Evolutionary conservation across 2,797 vertebrate species (phyloP).

Genomic region (Sciurus carolinensis): DNA sequence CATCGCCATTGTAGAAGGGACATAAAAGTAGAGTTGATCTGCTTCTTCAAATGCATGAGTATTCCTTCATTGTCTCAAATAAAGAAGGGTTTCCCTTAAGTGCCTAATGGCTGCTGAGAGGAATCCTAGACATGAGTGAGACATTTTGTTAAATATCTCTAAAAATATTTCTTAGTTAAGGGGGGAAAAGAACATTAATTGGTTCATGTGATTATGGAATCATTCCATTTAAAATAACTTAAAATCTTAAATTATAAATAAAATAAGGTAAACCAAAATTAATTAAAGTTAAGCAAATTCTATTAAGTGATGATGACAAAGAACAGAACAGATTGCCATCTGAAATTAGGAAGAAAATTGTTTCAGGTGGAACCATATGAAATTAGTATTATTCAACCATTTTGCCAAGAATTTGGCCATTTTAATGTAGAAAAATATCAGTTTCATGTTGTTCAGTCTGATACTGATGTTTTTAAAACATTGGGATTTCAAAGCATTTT

Average conservation of each 20-base stretch:
- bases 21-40: neutral
- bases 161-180: neutral
- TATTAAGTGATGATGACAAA: constrained; percentile 8
- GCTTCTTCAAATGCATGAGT: neutral
- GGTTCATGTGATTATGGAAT: neutral
- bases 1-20: neutral
- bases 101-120: neutral
- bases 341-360: constrained; percentile 43
- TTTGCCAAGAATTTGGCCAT: constrained; percentile 28
- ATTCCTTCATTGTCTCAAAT: neutral
- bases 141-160: neutral
- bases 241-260: constrained; percentile 54
- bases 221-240: neutral
- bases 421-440: constrained; percentile 14
- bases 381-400: neutral
- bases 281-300: constrained; percentile 25
- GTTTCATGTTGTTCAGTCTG: neutral
- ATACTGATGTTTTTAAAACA: constrained; percentile 14
- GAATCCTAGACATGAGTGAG: neutral
- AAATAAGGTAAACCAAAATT: neutral
- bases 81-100: neutral
- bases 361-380: neutral
- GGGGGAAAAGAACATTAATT: neutral
- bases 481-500: neutral
- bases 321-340: neutral